Base-by-base conservation (phyloP, 2,888 invertebrate species). In the Scaptomyza reducta region DNA sequence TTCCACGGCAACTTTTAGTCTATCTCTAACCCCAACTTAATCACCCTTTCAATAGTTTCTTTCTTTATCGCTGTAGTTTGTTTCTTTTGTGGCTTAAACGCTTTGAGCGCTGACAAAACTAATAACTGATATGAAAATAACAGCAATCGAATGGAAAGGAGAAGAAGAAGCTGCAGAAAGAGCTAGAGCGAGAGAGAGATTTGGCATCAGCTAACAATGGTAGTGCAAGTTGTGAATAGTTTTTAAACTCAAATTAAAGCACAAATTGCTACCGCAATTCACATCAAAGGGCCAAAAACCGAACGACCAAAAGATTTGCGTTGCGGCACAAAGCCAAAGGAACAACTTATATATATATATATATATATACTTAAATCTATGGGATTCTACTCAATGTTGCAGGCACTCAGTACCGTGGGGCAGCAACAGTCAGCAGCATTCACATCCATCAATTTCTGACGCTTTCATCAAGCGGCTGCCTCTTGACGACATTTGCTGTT, bases 391-490 rank as follows among this genome's bases (percentile, higher is more conserved):
- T 50, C 18, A 49, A 10, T 38, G 38, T 38, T 14, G 38, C 38
- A 38, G 42, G 22, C 22, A 22, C 22, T 4, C 65, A 68, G 61
- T 31, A 31, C 31, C 31, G 10, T 31, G 31, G 31, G 31, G 40
- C 45, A 50, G 50, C 33, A 35, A 25, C 33, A 38, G 38, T n/a
- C 46, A 54, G 40, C 83, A 70, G 67, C 82, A 79, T 60, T 73
- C 81, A 85, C 90, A 90, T 90, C 90, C 90, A 90, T 90, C 90
- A 90, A 90, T 87, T 89, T 89, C 89, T 89, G 89, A 89, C 87
- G 89, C 90, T 89, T 89, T 88, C 90, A 88, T 90, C 90, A 90
- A 87, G 80, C 77, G 77, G 55, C 38, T 38, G 40, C 16, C 72
- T 63, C 51, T 56, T 49, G 65, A 69, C 75, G 70, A 77, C 72